phyloP scores from a whole-genome alignment of 2,797 vertebrate genomes.

The Premnoplex brunnescens region DNA sequence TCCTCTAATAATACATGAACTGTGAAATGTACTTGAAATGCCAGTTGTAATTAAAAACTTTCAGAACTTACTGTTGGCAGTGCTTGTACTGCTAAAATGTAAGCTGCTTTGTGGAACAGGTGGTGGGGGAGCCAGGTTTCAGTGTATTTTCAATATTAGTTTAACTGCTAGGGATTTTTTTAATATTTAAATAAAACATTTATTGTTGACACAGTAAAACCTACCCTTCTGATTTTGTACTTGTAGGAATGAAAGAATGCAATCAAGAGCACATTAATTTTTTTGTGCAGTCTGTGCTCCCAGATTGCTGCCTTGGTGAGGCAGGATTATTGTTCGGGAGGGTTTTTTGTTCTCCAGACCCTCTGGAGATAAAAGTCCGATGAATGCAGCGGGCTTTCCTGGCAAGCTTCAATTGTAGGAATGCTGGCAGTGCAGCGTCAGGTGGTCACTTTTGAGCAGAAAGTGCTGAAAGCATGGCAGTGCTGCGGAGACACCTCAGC shows the following conservation, averaged over 20 bases:
- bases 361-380: not conserved
- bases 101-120: not conserved
- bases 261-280: not conserved
- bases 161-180: not conserved
- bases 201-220: slow-evolving; percentile 27
- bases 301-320: not conserved
- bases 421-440: not conserved
- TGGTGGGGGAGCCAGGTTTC: not conserved
- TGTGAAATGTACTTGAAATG: slow-evolving; percentile 52
- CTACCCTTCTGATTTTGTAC: not conserved
- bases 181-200: slow-evolving; percentile 18
- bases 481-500: fast-evolving
- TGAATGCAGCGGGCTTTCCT: not conserved
- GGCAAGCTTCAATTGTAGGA: not conserved
- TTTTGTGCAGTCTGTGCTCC: not conserved
- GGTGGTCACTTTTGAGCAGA: not conserved
- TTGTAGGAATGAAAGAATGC: not conserved
- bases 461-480: fast-evolving
- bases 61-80: slow-evolving; percentile 38
- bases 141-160: slow-evolving; percentile 33
- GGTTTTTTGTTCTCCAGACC: not conserved
- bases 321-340: not conserved
- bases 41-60: slow-evolving; percentile 65
- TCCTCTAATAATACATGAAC: slow-evolving; percentile 27
- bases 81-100: not conserved